Percentiles rank a stretch among this genome's conserved stretches.
Conservation (phyloP, 2,888 invertebrate species). For the Heliconius erato region DNA sequence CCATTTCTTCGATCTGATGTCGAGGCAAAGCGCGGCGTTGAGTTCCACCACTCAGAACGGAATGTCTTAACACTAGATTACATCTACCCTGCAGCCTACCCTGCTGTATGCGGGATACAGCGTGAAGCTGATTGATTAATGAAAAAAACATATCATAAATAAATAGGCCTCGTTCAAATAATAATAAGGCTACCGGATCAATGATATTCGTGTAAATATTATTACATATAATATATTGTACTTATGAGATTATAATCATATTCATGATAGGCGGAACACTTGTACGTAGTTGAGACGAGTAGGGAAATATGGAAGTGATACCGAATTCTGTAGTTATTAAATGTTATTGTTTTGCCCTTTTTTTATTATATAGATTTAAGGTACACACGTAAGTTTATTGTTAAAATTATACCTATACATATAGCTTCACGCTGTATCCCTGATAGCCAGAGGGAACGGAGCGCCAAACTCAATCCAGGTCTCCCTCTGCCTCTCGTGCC, state of each 20-base stretch:
- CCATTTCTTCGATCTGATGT: too few relatives aligned
- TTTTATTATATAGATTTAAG: neutral
- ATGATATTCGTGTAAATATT: conserved; percentile 49
- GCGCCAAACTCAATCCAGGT: too few relatives aligned
- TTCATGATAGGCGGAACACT: conserved; percentile 43
- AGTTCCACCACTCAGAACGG: too few relatives aligned
- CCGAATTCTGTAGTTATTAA: neutral
- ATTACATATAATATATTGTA: neutral
- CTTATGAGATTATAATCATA: conserved; percentile 36
- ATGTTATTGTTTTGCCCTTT: neutral
- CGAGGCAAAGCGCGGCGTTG: too few relatives aligned
- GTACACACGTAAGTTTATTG: too few relatives aligned
- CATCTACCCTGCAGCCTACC: too few relatives aligned
- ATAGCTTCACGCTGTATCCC: too few relatives aligned
- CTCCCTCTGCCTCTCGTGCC: too few relatives aligned
- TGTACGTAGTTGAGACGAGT: neutral
- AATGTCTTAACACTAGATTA: too few relatives aligned
- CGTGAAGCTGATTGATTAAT: too few relatives aligned
- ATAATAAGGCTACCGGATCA: conserved; percentile 53
- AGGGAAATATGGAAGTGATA: neutral
- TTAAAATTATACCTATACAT: neutral
- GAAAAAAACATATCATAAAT: neutral
- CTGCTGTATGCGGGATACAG: too few relatives aligned
- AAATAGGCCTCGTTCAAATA: conserved; percentile 24
- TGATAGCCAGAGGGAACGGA: too few relatives aligned